Conservation (phyloP, 2,888 invertebrate genomes). For the Napeogenes sylphis region DNA sequence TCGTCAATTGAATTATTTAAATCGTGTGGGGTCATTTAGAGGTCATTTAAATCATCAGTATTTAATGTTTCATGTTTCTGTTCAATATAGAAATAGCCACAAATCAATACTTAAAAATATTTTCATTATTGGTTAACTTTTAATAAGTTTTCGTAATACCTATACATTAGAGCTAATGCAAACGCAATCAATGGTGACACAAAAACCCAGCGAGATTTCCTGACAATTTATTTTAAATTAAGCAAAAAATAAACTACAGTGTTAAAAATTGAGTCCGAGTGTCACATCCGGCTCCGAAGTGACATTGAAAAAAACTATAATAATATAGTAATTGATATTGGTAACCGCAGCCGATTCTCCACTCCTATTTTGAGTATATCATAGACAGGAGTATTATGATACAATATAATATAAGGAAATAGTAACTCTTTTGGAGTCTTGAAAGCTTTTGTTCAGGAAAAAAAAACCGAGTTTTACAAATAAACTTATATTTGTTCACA, state of each 20-base stretch:
- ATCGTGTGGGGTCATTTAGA: no score
- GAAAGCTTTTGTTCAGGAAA: no score
- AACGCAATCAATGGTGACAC: slow-evolving; percentile 25
- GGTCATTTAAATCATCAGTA: no score
- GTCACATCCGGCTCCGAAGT: slow-evolving; percentile 56
- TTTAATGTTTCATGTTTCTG: no score
- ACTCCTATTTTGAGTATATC: background rate
- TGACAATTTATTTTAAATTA: slow-evolving; percentile 64
- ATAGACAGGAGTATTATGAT: background rate
- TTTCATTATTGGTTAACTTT: background rate
- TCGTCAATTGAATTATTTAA: background rate
- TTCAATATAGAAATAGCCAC: no score
- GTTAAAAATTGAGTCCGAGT: slow-evolving; percentile 46
- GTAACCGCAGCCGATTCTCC: slow-evolving; percentile 48
- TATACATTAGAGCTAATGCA: slow-evolving; percentile 31
- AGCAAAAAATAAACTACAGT: slow-evolving; percentile 40
- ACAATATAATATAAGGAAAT: background rate
- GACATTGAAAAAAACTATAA: slow-evolving; percentile 37
- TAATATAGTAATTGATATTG: slow-evolving; percentile 52
- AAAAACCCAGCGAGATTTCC: slow-evolving; percentile 34
- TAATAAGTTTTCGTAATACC: background rate
- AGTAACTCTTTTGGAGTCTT: no score
- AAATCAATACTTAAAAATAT: no score
- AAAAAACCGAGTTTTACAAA: no score
- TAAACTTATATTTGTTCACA: no score